These are phyloP conservation scores for Caenorhabditis elegans DNA, from an alignment of 1,140 invertebrate species.

Conservation along the genomic window DNA sequence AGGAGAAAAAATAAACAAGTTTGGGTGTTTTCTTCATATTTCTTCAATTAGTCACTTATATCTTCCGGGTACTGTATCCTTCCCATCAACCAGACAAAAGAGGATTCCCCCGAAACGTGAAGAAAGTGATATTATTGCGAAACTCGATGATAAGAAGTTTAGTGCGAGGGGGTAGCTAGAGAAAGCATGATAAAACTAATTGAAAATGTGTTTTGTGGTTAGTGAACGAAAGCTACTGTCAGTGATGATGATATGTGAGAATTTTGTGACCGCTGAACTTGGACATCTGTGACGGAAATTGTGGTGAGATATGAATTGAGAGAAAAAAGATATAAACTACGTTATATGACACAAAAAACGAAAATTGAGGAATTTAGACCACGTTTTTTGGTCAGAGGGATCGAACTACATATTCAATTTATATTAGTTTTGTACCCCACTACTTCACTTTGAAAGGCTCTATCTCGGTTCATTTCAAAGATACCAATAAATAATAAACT, in stretches of 20 bases:
- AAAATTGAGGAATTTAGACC: background rate
- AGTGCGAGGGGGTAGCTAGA: background rate
- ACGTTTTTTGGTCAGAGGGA: no score
- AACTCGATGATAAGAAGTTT: background rate
- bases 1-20: background rate
- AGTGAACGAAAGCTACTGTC: background rate
- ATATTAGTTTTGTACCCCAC: no score
- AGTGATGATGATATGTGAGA: background rate
- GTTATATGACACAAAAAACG: background rate
- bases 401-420: no score
- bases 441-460: no score
- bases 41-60: background rate
- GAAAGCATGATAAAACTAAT: background rate
- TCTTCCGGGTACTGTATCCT: background rate
- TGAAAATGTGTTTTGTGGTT: background rate
- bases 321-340: background rate
- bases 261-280: background rate
- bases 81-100: background rate
- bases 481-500: no score
- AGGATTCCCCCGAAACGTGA: background rate
- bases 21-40: background rate
- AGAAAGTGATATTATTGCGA: background rate
- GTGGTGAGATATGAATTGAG: background rate
- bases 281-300: background rate
- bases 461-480: no score